These are phyloP conservation scores for Morpho deidamia DNA, from an alignment of 2,888 invertebrate species.

Conservation along the genomic window DNA sequence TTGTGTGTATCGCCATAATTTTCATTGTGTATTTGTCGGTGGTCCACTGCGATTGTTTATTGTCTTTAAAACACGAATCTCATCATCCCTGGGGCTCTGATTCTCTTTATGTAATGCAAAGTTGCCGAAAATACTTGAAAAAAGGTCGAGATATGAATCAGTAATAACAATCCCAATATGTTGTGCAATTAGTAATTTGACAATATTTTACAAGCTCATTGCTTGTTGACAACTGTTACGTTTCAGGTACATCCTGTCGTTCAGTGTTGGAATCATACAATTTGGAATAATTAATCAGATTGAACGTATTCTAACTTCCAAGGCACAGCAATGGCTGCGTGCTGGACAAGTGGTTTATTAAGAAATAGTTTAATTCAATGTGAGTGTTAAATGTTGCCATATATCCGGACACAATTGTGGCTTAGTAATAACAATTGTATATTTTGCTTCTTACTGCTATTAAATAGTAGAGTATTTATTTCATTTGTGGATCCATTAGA, in stretches of 20 bases:
- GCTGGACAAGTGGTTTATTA: slow-evolving; percentile 7
- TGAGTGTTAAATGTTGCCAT: slow-evolving; percentile 25
- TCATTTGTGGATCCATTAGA: slow-evolving; percentile 23
- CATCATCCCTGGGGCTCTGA: not conserved
- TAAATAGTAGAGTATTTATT: slow-evolving; percentile 20
- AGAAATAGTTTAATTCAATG: slow-evolving; percentile 21
- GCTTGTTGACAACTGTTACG: slow-evolving; percentile 11
- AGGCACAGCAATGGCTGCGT: not conserved
- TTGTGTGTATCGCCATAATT: too few relatives aligned
- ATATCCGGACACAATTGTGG: slow-evolving; percentile 23
- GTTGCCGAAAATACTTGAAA: slow-evolving; percentile 4
- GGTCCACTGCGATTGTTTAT: not conserved
- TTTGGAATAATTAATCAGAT: too few relatives aligned
- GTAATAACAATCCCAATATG: not conserved
- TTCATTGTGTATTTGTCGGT: too few relatives aligned
- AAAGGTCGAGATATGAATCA: slow-evolving; percentile 6
- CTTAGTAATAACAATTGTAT: slow-evolving; percentile 21
- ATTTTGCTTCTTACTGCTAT: slow-evolving; percentile 21
- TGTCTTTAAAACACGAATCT: not conserved
- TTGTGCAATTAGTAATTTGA: not conserved
- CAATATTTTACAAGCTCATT: slow-evolving; percentile 4
- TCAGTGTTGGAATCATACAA: not conserved
- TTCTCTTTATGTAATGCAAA: not conserved
- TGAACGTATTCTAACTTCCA: not conserved
- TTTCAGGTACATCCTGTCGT: slow-evolving; percentile 1